Conservation (phyloP, 1,140 invertebrate genomes). For the Diorhabda sublineata region DNA sequence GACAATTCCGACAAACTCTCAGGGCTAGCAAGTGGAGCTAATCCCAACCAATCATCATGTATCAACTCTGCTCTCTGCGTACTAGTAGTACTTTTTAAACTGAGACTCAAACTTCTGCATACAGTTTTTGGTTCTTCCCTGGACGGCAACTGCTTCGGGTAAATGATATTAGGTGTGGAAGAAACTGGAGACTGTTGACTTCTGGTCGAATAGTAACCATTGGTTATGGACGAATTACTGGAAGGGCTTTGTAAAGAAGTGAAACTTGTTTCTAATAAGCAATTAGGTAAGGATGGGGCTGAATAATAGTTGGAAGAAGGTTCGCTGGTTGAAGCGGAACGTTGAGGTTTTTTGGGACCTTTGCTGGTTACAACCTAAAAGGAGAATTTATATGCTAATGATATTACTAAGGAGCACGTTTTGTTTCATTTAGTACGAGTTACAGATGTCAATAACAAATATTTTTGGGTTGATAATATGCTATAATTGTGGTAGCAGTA, state of each 20-base stretch:
- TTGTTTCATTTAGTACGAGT: too few species aligned
- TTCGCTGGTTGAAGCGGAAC: slow-evolving; percentile 44
- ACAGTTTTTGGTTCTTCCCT: not conserved
- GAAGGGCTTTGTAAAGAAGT: slow-evolving; percentile 59
- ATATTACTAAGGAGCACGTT: too few species aligned
- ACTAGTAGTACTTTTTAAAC: slow-evolving; percentile 32
- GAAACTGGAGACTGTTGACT: slow-evolving; percentile 41
- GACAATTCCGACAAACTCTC: slow-evolving; percentile 81
- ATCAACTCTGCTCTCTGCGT: slow-evolving; percentile 49
- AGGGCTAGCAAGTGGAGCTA: slow-evolving; percentile 78
- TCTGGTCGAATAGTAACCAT: slow-evolving; percentile 42
- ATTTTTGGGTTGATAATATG: too few species aligned
- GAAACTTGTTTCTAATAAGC: slow-evolving; percentile 74
- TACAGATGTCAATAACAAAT: too few species aligned
- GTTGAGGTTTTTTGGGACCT: slow-evolving; percentile 67
- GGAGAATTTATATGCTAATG: not conserved
- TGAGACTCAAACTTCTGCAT: slow-evolving; percentile 35
- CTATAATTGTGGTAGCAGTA: too few species aligned
- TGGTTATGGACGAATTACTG: slow-evolving; percentile 49
- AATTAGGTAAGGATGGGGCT: slow-evolving; percentile 50
- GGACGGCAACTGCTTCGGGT: not conserved
- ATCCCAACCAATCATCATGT: slow-evolving; percentile 61
- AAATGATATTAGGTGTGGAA: slow-evolving; percentile 1
- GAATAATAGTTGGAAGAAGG: slow-evolving; percentile 38
- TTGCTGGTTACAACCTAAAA: slow-evolving; percentile 71